Conservation (phyloP, 1,140 invertebrate genomes). For the Drosophila sp. region DNA sequence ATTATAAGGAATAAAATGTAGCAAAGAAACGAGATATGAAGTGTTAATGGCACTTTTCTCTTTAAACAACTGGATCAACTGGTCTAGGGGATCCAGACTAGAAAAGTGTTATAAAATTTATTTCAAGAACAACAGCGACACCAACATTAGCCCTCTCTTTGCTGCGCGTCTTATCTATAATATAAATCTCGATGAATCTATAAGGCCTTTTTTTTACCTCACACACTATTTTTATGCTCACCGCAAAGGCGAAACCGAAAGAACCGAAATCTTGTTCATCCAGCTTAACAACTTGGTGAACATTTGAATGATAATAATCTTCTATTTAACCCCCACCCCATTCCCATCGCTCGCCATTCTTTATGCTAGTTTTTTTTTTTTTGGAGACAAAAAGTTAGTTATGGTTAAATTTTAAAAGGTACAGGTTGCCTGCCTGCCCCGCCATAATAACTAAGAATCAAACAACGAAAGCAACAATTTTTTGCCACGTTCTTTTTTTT, state of each 20-base stretch:
- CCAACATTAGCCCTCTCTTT: not conserved
- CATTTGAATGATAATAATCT: conserved; percentile 24
- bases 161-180: not conserved
- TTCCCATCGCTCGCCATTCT: not conserved
- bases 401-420: conserved; percentile 16
- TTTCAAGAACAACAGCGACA: conserved; percentile 38
- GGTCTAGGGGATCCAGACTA: conserved; percentile 30
- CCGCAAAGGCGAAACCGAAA: not conserved
- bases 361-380: conserved; percentile 1
- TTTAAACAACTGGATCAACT: conserved; percentile 27
- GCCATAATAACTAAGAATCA: conserved; percentile 18
- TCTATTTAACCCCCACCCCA: not conserved
- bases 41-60: conserved; percentile 66
- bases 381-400: conserved; percentile 9
- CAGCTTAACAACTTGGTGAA: conserved; percentile 11
- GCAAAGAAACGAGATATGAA: conserved; percentile 34
- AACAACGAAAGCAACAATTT: conserved; percentile 4
- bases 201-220: conserved; percentile 9
- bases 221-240: conserved; percentile 19
- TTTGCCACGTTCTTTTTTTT: conserved; percentile 32
- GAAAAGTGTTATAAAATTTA: conserved; percentile 55
- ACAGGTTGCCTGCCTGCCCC: conserved; percentile 13
- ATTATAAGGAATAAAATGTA: conserved; percentile 13
- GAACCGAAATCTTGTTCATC: conserved; percentile 8
- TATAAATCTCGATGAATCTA: conserved; percentile 13